Conservation (phyloP, 2,113 vertebrate genomes). For the Colaptes auratus region DNA sequence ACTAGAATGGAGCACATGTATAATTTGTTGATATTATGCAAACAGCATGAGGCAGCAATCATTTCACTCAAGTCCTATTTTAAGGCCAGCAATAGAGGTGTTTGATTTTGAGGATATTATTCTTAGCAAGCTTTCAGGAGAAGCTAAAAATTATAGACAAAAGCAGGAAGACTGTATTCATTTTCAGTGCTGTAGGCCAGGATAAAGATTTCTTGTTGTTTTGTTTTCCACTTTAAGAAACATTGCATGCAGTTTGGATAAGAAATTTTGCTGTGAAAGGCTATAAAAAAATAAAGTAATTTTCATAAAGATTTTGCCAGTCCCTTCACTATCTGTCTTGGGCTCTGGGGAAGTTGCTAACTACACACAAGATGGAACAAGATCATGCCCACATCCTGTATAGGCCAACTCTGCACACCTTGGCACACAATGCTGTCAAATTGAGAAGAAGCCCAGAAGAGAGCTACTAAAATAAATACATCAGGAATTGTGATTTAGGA, state of each 20-base stretch:
- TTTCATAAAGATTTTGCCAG: not conserved
- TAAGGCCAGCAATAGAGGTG: not conserved
- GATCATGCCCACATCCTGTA: not conserved
- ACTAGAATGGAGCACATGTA: not conserved
- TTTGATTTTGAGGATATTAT: slow-evolving; percentile 23
- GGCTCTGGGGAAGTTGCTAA: not conserved
- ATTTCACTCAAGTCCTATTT: not conserved
- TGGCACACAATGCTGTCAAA: not conserved
- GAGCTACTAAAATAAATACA: not conserved
- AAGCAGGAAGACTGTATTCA: not conserved
- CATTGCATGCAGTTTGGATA: not conserved
- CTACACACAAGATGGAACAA: not conserved
- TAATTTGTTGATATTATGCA: slow-evolving; percentile 40
- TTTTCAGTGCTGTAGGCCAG: not conserved
- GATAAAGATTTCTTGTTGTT: not conserved
- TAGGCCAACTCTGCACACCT: not conserved
- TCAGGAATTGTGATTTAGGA: not conserved
- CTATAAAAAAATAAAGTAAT: not conserved
- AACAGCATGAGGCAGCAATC: not conserved
- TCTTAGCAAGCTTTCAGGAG: slow-evolving; percentile 18
- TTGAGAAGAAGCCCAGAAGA: not conserved
- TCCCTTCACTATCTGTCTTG: not conserved
- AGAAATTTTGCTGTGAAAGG: not conserved
- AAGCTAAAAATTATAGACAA: not conserved
- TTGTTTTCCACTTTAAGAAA: not conserved